phyloP scores from a whole-genome alignment of 2,113 vertebrate species.

The Mastomys natalensis region DNA sequence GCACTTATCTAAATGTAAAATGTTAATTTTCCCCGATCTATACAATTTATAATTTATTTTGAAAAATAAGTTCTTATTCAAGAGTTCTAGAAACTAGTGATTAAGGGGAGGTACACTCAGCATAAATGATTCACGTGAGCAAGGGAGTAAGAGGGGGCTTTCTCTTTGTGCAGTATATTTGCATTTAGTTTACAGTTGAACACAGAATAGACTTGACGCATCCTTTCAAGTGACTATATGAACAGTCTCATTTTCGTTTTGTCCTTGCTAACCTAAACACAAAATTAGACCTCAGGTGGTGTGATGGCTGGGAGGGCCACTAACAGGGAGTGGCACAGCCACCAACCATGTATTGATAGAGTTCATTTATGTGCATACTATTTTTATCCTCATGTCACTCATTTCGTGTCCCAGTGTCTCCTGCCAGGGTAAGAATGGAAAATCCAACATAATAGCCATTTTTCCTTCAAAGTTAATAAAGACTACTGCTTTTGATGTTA shows the following conservation, averaged over 20 bases:
- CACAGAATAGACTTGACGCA: neutral
- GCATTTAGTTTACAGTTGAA: neutral
- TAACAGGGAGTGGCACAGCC: neutral
- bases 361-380: neutral
- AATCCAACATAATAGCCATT: slow-evolving; percentile 18
- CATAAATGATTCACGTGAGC: neutral
- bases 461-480: slow-evolving; percentile 42
- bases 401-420: slow-evolving; percentile 23
- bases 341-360: neutral
- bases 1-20: slow-evolving; percentile 38
- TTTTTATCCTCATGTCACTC: neutral
- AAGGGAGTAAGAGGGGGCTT: neutral
- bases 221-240: neutral
- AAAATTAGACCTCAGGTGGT: neutral
- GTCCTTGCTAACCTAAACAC: neutral
- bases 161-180: slow-evolving; percentile 20
- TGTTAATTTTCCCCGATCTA: neutral
- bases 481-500: neutral
- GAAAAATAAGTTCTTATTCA: neutral
- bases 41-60: slow-evolving; percentile 37
- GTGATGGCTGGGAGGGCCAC: neutral
- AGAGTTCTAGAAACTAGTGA: neutral
- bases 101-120: neutral
- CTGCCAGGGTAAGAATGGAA: slow-evolving; percentile 22
- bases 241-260: neutral